Evolutionary conservation across 2,113 vertebrate species (phyloP).

Genomic region (Cottus gobio): DNA sequence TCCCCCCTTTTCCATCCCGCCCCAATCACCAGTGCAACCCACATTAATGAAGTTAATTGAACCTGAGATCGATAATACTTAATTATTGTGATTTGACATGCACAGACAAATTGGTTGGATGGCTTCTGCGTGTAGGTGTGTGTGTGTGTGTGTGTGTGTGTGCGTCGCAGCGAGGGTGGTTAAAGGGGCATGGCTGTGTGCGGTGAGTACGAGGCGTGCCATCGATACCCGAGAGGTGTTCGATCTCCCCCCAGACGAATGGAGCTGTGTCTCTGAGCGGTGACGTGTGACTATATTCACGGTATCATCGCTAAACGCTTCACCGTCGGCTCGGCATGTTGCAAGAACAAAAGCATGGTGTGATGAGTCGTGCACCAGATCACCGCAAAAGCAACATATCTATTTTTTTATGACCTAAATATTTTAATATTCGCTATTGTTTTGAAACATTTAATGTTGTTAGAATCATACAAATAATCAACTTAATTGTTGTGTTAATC

Average conservation of each 20-base stretch:
- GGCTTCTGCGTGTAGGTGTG: slow-evolving; percentile 80
- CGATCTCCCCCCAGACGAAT: slow-evolving; percentile 92
- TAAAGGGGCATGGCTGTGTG: slow-evolving; percentile 56
- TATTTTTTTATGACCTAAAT: not conserved
- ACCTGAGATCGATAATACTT: slow-evolving; percentile 99
- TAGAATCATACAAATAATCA: not conserved
- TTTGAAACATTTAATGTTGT: not conserved
- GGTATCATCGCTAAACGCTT: not conserved
- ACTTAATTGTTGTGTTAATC: not conserved
- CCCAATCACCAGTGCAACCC: slow-evolving; percentile 84
- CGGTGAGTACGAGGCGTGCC: slow-evolving; percentile 78
- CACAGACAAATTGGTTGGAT: slow-evolving; percentile 92
- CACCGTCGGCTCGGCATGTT: too few species aligned
- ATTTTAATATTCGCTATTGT: not conserved
- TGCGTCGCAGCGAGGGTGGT: slow-evolving; percentile 44
- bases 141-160: slow-evolving; percentile 82
- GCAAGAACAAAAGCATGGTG: not conserved
- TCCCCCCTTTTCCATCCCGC: slow-evolving; percentile 49
- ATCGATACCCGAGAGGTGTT: slow-evolving; percentile 87
- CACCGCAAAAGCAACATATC: not conserved
- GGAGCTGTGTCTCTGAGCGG: slow-evolving; percentile 41
- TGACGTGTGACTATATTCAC: slow-evolving; percentile 28
- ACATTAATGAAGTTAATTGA: slow-evolving; percentile 99
- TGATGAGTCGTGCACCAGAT: not conserved
- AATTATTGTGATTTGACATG: slow-evolving; percentile 99